A percentile compares a stretch with the other conserved stretches of the same genome.
phyloP scores from a whole-genome alignment of 2,888 invertebrate species.

The Galerucella calmariensis region DNA sequence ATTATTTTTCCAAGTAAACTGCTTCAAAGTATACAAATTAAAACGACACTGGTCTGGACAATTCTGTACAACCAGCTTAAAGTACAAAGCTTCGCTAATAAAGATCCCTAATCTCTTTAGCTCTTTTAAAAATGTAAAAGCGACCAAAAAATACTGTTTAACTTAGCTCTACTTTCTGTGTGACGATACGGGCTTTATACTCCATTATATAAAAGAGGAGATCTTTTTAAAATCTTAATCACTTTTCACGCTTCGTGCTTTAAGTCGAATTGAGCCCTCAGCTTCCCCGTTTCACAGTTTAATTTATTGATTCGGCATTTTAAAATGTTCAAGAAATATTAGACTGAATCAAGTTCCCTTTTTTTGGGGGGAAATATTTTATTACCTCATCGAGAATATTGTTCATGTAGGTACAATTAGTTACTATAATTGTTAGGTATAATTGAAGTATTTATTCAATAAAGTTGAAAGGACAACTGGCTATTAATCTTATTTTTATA shows the following conservation, averaged over 20 bases:
- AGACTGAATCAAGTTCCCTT: neutral
- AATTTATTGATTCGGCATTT: conserved; percentile 64
- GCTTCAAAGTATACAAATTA: neutral
- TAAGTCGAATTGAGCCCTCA: conserved; percentile 53
- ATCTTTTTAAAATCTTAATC: conserved; percentile 63
- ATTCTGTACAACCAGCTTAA: conserved; percentile 53
- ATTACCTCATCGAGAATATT: too few species aligned
- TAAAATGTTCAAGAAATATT: conserved; percentile 61
- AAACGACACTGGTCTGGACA: conserved; percentile 52
- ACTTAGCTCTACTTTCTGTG: conserved; percentile 58
- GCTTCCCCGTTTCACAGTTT: conserved; percentile 57
- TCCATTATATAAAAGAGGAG: conserved; percentile 48
- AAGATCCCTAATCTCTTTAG: conserved; percentile 61
- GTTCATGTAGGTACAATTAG: too few species aligned
- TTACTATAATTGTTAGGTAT: too few species aligned
- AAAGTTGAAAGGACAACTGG: too few species aligned
- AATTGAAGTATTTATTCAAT: too few species aligned
- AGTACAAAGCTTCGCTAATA: conserved; percentile 59
- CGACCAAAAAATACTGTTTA: conserved; percentile 62
- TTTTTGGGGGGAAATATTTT: neutral
- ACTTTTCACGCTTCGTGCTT: conserved; percentile 61
- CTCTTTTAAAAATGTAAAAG: conserved; percentile 62
- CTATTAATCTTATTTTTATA: too few species aligned
- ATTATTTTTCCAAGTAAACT: neutral
- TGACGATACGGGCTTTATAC: conserved; percentile 60